These are phyloP conservation scores for Phalanger gymnotis DNA, from an alignment of 2,797 vertebrate genomes.

Conservation along the genomic window DNA sequence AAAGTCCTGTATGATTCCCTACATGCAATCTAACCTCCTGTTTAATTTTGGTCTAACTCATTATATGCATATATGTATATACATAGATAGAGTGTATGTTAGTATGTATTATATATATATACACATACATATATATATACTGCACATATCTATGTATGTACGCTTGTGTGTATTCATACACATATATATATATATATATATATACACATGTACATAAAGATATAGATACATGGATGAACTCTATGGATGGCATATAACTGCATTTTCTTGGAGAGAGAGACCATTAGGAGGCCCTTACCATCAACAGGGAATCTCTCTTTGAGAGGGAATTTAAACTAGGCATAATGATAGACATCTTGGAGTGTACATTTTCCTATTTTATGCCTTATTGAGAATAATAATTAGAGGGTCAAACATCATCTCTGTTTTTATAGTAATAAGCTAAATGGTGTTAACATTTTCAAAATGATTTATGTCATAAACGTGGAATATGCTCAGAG, in stretches of 20 bases:
- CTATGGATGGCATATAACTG: background rate
- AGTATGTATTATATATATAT: no score
- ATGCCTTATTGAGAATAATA: background rate
- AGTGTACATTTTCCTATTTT: background rate
- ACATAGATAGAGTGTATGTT: no score
- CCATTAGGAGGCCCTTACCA: background rate
- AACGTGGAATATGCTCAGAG: background rate
- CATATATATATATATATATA: background rate
- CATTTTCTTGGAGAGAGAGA: background rate
- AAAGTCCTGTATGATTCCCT: background rate
- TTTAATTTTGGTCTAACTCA: background rate
- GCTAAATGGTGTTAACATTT: background rate
- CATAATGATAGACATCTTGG: background rate
- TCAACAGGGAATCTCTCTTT: background rate
- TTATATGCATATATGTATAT: background rate
- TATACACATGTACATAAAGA: background rate
- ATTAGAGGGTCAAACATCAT: background rate
- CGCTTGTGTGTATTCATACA: background rate
- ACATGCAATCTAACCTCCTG: background rate
- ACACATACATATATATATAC: no score
- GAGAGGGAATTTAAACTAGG: background rate
- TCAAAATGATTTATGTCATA: background rate
- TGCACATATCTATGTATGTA: background rate
- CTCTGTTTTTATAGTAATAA: background rate
- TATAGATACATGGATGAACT: background rate